Conservation (phyloP, 2,888 invertebrate species). For the Pelosia muscerda region DNA sequence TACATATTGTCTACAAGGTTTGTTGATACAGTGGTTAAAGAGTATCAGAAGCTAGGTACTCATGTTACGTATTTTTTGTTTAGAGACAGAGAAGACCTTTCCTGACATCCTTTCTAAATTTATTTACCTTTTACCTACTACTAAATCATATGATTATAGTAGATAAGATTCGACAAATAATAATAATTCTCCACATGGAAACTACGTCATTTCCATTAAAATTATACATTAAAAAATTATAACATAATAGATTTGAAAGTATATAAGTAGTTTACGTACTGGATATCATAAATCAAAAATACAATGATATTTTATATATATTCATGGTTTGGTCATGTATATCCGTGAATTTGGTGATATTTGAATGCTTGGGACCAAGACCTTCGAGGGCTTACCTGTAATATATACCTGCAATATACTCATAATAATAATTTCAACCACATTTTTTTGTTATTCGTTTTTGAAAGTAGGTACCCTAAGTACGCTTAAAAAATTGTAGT, state of each 20-base stretch:
- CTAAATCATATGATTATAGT: neutral
- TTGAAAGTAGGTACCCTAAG: neutral
- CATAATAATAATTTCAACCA: neutral
- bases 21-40: neutral
- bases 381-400: no score
- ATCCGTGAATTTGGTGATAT: no score
- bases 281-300: neutral
- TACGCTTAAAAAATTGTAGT: slow-evolving; percentile 33
- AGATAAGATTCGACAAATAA: neutral
- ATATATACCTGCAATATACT: no score
- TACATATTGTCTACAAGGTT: slow-evolving; percentile 23
- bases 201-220: neutral
- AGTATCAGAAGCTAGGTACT: no score
- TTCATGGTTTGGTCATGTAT: no score
- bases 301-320: no score
- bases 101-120: no score
- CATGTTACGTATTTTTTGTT: no score
- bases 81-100: no score
- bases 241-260: neutral
- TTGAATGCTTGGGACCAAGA: no score
- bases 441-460: neutral
- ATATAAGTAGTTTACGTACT: neutral
- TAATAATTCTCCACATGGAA: neutral
- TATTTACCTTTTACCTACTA: no score
- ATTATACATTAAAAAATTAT: neutral